Percentiles rank a stretch among this genome's conserved stretches.
These are phyloP conservation scores for Dynastes maya DNA, from an alignment of 2,888 invertebrate species.

Conservation along the genomic window DNA sequence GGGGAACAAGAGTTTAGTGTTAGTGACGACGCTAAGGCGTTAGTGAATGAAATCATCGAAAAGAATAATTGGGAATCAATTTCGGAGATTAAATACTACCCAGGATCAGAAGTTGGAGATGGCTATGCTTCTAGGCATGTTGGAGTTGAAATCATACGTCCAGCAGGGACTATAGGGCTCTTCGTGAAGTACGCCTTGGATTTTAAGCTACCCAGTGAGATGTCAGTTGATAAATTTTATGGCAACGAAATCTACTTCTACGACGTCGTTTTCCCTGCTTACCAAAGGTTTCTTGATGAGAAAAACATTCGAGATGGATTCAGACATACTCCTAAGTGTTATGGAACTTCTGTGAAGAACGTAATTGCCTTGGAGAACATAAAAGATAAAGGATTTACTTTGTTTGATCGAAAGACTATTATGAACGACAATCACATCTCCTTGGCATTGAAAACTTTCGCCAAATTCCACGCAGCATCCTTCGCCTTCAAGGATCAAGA, in stretches of 20 bases:
- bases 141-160: slow-evolving; percentile 44
- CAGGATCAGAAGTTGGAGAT: slow-evolving; percentile 43
- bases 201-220: background rate
- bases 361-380: slow-evolving; percentile 64
- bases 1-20: background rate
- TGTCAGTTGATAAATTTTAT: slow-evolving; percentile 33
- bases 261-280: slow-evolving; percentile 45
- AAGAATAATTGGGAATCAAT: background rate
- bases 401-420: slow-evolving; percentile 64
- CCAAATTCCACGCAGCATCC: slow-evolving; percentile 75
- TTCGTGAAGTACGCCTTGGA: slow-evolving; percentile 37
- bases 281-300: slow-evolving; percentile 42
- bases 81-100: background rate
- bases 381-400: slow-evolving; percentile 62
- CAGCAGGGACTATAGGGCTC: slow-evolving; percentile 1
- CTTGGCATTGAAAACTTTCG: slow-evolving; percentile 64
- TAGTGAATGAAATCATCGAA: background rate
- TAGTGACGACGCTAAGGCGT: background rate
- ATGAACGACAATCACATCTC: slow-evolving; percentile 68
- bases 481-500: slow-evolving; percentile 75
- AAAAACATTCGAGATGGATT: slow-evolving; percentile 10
- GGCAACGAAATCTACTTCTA: slow-evolving; percentile 49
- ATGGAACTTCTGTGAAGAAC: slow-evolving; percentile 44
- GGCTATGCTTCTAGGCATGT: slow-evolving; percentile 50
- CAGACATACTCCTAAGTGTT: slow-evolving; percentile 31